Conservation (phyloP, 1,140 invertebrate species). For the Cherax destructor region DNA sequence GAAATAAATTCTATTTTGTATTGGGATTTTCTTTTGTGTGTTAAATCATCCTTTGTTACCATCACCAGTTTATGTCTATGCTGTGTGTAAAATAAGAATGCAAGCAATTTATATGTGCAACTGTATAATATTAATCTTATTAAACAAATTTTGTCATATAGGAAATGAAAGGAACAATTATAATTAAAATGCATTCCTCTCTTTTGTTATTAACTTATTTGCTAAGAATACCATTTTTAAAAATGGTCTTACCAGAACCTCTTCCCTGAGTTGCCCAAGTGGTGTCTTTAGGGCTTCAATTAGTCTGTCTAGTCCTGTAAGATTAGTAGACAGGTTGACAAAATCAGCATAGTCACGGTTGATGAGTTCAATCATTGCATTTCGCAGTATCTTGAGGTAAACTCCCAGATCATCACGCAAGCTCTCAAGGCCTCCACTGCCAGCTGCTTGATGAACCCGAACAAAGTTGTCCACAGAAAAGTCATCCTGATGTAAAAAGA, state of each 20-base stretch:
- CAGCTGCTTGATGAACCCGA: slow-evolving; percentile 82
- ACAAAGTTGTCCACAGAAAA: slow-evolving; percentile 95
- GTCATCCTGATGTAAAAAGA: slow-evolving; percentile 80
- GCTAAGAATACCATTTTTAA: neutral
- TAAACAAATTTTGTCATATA: no score
- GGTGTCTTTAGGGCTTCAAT: slow-evolving; percentile 87
- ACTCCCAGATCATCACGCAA: slow-evolving; percentile 92
- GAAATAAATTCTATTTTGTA: no score
- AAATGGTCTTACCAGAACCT: slow-evolving; percentile 81
- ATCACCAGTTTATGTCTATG: no score
- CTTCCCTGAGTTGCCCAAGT: slow-evolving; percentile 85
- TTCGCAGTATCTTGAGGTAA: slow-evolving; percentile 91
- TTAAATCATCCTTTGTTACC: no score
- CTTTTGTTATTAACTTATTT: no score
- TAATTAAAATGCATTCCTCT: no score
- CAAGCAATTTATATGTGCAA: no score
- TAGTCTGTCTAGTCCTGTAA: slow-evolving; percentile 92
- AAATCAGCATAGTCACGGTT: slow-evolving; percentile 98
- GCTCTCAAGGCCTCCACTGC: slow-evolving; percentile 87
- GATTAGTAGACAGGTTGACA: slow-evolving; percentile 95
- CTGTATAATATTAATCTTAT: no score
- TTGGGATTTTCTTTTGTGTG: no score
- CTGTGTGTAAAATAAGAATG: no score
- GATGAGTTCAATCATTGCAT: slow-evolving; percentile 96
- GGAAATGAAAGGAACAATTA: no score